Evolutionary conservation across 2,888 invertebrate genomes (phyloP), one percentile per base, ranked within the genome.

Genomic region (Celastrina argiolus): DNA sequence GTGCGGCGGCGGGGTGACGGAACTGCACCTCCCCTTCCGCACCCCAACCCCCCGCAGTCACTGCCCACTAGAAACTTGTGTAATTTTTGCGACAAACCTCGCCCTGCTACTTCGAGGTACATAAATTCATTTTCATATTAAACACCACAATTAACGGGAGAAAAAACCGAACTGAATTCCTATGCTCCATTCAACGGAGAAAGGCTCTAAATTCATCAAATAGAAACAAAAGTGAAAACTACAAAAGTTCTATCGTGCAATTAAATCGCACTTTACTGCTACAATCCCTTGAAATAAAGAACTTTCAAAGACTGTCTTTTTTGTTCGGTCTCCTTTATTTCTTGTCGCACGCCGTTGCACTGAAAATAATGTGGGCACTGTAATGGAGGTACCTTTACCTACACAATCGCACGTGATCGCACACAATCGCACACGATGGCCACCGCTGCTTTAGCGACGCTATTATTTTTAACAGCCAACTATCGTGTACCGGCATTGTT

Each of bases 261-360:
- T 88, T 89, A 89, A 88, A 89, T 84, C 85, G 78, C 88, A 87
- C 84, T 88, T 86, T 86, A 84, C 81, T 80, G 83, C 81, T 83
- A 83, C 86, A 87, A 84, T 87, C 84, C 84, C 83, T 85, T 84
- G 79, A 84, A 88, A 86, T 88, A 88, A 87, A 87, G 88, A 85
- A 87, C 81, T 87, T 84, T 84, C 82, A 84, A 83, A 81, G 82
- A 83, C 81, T 80, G 82, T 80, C 80, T 83, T 85, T 87, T 88
- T 86, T 84, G 82, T 82, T 82, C 79, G 73, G 71, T 74, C 70
- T 78, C 79, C 78, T 85, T 81, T 85, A 82, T 83, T 82, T 82
- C 80, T 81, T 76, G 73, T 74, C 72, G 75, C 74, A 77, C 74
- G 77, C 75, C 79, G 78, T 75, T 81, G 76, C 76, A 73, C 80